Conservation (phyloP, 2,888 invertebrate genomes). For the Eumerus sabulonum region DNA sequence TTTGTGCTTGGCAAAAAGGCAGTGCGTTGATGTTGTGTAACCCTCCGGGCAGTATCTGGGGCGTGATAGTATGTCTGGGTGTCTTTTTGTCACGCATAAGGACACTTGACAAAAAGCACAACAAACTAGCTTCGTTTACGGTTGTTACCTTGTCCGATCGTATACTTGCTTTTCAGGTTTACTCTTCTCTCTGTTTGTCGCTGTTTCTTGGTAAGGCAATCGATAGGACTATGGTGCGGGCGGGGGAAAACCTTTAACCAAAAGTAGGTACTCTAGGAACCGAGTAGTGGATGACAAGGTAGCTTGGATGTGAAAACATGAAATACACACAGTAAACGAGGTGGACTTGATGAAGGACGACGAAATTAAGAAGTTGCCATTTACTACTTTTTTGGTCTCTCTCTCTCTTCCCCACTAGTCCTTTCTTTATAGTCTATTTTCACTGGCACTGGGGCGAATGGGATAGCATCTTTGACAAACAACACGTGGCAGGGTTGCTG, state of each 20-base stretch:
- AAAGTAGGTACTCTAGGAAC: slow-evolving; percentile 15
- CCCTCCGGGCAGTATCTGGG: background rate
- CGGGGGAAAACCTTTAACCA: slow-evolving; percentile 1
- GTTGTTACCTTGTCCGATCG: slow-evolving; percentile 64
- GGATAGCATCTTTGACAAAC: no score
- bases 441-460: slow-evolving; percentile 42
- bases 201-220: background rate
- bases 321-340: slow-evolving; percentile 21
- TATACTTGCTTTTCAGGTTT: background rate
- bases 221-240: slow-evolving; percentile 1
- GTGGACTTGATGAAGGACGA: slow-evolving; percentile 57
- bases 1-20: slow-evolving; percentile 41
- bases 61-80: background rate
- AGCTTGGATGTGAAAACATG: background rate
- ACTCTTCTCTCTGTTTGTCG: no score
- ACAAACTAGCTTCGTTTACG: slow-evolving; percentile 67
- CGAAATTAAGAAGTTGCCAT: slow-evolving; percentile 61
- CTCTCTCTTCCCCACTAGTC: background rate
- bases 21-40: slow-evolving; percentile 40
- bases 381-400: slow-evolving; percentile 45
- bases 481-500: background rate
- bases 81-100: slow-evolving; percentile 55
- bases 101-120: slow-evolving; percentile 62
- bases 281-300: slow-evolving; percentile 21
- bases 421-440: slow-evolving; percentile 23